phyloP scores from a whole-genome alignment of 2,113 vertebrate genomes.

The Eubucco bourcierii region DNA sequence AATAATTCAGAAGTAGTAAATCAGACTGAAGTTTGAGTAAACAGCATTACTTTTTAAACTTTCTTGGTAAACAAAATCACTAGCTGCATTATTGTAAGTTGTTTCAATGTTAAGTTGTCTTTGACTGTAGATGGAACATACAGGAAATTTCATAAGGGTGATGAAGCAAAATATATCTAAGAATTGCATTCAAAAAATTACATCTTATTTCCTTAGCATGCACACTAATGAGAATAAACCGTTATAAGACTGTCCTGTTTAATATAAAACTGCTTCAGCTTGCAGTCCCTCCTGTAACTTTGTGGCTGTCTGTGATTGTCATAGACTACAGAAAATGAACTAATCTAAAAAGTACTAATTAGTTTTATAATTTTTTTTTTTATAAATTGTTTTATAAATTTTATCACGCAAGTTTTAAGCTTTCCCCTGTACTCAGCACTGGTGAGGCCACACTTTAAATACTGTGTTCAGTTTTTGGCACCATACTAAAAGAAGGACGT shows the following conservation, averaged over 20 bases:
- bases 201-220: neutral
- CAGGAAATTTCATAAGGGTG: neutral
- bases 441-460: too few relatives aligned
- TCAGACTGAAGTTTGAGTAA: neutral
- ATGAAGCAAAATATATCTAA: neutral
- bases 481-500: too few relatives aligned
- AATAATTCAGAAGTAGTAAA: neutral
- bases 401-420: neutral
- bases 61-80: neutral
- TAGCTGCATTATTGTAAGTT: neutral
- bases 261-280: neutral
- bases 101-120: neutral
- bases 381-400: neutral
- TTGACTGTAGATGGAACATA: neutral
- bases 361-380: neutral
- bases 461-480: too few relatives aligned
- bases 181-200: neutral
- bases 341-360: neutral
- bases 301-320: neutral
- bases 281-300: neutral
- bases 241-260: neutral
- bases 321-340: neutral
- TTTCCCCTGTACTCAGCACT: too few relatives aligned
- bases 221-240: neutral
- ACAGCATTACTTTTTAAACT: neutral